Conservation (phyloP, 2,797 vertebrate genomes). For the Sebastes glaucus region DNA sequence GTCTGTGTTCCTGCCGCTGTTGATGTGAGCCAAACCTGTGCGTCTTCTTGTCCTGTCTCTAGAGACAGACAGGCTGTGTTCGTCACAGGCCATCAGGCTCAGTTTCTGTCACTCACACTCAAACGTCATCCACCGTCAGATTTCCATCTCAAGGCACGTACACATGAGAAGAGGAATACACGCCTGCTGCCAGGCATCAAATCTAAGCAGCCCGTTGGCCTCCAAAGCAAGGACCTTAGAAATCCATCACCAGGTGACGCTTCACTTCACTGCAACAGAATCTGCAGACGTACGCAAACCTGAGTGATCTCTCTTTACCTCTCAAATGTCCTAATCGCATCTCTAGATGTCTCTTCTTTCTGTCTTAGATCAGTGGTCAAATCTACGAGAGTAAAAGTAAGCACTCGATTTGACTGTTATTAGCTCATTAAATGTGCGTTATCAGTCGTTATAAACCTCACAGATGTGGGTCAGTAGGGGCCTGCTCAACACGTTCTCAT, state of each 20-base stretch:
- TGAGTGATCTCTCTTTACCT: slow-evolving; percentile 17
- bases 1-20: neutral
- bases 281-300: neutral
- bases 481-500: too few species aligned
- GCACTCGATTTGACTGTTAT: too few species aligned
- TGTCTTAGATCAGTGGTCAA: neutral
- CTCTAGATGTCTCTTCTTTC: neutral
- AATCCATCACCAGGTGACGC: slow-evolving; percentile 33
- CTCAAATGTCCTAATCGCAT: neutral
- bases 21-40: neutral
- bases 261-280: slow-evolving; percentile 46
- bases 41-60: neutral
- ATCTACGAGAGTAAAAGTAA: neutral
- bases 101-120: slow-evolving; percentile 44
- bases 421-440: too few species aligned
- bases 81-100: slow-evolving; percentile 49
- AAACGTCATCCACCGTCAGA: slow-evolving; percentile 44
- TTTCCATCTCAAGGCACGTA: slow-evolving; percentile 38
- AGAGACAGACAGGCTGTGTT: slow-evolving; percentile 25
- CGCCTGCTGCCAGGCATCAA: slow-evolving; percentile 39
- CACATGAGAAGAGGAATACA: slow-evolving; percentile 41
- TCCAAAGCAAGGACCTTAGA: neutral
- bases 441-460: too few species aligned
- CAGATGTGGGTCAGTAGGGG: too few species aligned
- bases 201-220: slow-evolving; percentile 16